Evolutionary conservation across 2,888 invertebrate genomes (phyloP).

Genomic region (Griposia aprilina): DNA sequence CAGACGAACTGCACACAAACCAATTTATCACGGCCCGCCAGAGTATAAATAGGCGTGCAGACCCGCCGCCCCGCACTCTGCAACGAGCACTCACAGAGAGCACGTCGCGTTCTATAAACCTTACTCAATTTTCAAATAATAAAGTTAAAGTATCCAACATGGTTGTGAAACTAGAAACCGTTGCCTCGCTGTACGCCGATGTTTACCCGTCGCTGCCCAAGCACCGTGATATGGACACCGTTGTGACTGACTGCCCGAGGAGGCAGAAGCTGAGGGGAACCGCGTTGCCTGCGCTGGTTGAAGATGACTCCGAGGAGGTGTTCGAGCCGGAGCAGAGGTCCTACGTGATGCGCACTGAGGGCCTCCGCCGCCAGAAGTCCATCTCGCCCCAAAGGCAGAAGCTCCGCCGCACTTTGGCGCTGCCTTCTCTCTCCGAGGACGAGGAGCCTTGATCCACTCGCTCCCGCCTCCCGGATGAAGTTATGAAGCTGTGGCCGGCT

Average conservation of each 20-base stretch:
- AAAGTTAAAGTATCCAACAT: constrained; percentile 71
- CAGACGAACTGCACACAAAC: constrained; percentile 72
- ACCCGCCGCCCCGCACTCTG: constrained; percentile 80
- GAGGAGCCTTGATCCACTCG: constrained; percentile 85
- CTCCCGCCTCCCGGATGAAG: constrained; percentile 78
- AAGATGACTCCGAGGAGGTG: constrained; percentile 81
- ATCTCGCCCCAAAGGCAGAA: constrained; percentile 84
- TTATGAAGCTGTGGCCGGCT: constrained; percentile 77
- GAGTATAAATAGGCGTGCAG: constrained; percentile 77
- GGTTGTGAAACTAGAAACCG: constrained; percentile 85
- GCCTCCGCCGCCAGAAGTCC: constrained; percentile 85
- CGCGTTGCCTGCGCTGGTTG: constrained; percentile 81
- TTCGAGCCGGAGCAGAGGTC: constrained; percentile 79
- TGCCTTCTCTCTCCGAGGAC: constrained; percentile 87
- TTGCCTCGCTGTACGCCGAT: constrained; percentile 80
- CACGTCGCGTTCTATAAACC: constrained; percentile 70
- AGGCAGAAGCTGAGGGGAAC: constrained; percentile 77
- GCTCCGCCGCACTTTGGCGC: constrained; percentile 82
- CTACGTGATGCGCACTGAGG: constrained; percentile 80
- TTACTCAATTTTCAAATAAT: constrained; percentile 54
- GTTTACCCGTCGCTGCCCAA: constrained; percentile 79
- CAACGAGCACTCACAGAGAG: constrained; percentile 75
- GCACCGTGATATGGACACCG: constrained; percentile 78
- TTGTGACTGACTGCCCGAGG: constrained; percentile 76
- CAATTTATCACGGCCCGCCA: constrained; percentile 71